Conservation (phyloP, 2,113 vertebrate species). For the Casuarius casuarius region DNA sequence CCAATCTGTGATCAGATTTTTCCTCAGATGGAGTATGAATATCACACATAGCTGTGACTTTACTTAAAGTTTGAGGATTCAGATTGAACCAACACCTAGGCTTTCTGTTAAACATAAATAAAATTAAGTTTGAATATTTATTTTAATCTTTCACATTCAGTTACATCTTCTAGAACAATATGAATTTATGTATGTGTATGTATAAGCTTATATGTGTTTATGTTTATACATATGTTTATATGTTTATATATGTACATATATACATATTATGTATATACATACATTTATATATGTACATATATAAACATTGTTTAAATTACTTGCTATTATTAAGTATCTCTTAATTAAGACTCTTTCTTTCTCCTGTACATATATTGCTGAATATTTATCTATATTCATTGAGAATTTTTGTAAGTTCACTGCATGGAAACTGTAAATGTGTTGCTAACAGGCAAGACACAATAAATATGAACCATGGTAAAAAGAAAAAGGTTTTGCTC, state of each 20-base stretch:
- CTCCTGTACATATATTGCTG: not conserved
- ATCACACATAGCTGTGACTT: not conserved
- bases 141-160: not conserved
- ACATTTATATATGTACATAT: not conserved
- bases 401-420: not conserved
- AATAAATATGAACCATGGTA: not conserved
- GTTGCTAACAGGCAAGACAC: not conserved
- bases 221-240: not conserved
- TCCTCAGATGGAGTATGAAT: not conserved
- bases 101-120: not conserved
- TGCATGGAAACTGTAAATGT: not conserved
- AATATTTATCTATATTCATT: not conserved
- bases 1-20: not conserved
- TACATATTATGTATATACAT: too few species aligned
- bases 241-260: too few species aligned
- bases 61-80: not conserved
- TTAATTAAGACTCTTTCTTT: not conserved
- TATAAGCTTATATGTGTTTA: not conserved
- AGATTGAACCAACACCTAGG: not conserved
- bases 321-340: not conserved
- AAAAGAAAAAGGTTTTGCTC: not conserved
- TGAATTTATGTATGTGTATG: not conserved
- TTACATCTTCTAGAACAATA: not conserved
- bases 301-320: not conserved
- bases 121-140: not conserved